phyloP scores from a whole-genome alignment of 2,797 vertebrate species.

The Babyrousa celebensis region DNA sequence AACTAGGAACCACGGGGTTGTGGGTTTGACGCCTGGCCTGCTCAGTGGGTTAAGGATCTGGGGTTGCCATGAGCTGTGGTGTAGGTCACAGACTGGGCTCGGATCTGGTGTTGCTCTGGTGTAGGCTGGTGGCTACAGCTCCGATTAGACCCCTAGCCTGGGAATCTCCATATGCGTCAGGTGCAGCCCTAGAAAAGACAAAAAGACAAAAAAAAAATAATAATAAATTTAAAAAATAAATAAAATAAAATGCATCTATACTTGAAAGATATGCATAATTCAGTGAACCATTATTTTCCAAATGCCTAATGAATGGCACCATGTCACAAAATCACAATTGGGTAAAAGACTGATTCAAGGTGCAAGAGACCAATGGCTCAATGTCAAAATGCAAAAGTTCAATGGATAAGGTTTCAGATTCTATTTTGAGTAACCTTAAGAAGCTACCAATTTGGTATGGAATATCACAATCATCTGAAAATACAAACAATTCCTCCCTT shows the following conservation, averaged over 20 bases:
- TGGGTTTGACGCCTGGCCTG: no score
- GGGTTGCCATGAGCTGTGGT: no score
- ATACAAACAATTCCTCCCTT: background rate
- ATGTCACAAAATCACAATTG: conserved; percentile 58
- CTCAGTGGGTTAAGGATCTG: no score
- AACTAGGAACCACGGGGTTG: no score
- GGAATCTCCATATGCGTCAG: no score
- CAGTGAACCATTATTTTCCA: conserved; percentile 53
- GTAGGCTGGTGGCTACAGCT: no score
- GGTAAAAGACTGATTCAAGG: conserved; percentile 53
- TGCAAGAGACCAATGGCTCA: background rate
- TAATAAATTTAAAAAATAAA: no score
- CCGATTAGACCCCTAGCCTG: no score
- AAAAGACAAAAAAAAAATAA: no score
- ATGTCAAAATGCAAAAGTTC: conserved; percentile 41
- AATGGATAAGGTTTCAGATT: conserved; percentile 29
- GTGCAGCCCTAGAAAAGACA: no score
- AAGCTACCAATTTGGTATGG: background rate
- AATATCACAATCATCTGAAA: conserved; percentile 56
- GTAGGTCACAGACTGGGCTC: no score
- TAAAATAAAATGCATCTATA: background rate
- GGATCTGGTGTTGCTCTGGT: no score
- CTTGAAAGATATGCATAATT: conserved; percentile 23
- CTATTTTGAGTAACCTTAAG: conserved; percentile 39
- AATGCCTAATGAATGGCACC: conserved; percentile 5